Evolutionary conservation across 2,113 vertebrate species (phyloP).

Genomic region (Rana temporaria): DNA sequence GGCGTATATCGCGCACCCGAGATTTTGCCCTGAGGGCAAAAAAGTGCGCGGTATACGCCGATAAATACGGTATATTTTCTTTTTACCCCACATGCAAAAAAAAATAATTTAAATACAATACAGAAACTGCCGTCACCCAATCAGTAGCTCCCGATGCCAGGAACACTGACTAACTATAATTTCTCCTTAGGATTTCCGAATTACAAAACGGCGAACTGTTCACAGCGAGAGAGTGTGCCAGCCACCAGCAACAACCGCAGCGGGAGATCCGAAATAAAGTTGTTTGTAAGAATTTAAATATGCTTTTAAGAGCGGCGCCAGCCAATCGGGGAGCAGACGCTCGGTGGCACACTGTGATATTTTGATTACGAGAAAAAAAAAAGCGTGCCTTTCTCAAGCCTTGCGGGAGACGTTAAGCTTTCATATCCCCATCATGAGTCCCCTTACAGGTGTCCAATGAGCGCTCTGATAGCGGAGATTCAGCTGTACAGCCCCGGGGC

Average conservation of each 20-base stretch:
- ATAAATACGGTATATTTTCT: no score
- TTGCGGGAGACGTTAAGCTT: conserved; percentile 29
- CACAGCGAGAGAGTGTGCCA: not conserved
- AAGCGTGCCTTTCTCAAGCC: conserved; percentile 10
- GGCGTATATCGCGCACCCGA: no score
- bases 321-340: conserved; percentile 28
- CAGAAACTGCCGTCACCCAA: no score
- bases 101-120: no score
- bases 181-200: not conserved
- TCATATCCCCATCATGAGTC: conserved; percentile 24
- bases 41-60: no score
- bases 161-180: not conserved
- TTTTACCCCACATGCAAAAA: no score
- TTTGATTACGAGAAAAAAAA: conserved; percentile 17
- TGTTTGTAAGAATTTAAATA: conserved; percentile 18
- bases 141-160: no score
- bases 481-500: conserved; percentile 40
- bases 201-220: conserved; percentile 2
- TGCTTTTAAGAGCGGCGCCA: conserved; percentile 26
- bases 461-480: conserved; percentile 34
- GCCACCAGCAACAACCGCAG: not conserved
- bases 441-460: conserved; percentile 44
- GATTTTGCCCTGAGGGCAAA: no score
- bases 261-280: not conserved
- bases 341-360: conserved; percentile 12